phyloP scores from a whole-genome alignment of 2,113 vertebrate genomes.

The Falcunculus frontatus region DNA sequence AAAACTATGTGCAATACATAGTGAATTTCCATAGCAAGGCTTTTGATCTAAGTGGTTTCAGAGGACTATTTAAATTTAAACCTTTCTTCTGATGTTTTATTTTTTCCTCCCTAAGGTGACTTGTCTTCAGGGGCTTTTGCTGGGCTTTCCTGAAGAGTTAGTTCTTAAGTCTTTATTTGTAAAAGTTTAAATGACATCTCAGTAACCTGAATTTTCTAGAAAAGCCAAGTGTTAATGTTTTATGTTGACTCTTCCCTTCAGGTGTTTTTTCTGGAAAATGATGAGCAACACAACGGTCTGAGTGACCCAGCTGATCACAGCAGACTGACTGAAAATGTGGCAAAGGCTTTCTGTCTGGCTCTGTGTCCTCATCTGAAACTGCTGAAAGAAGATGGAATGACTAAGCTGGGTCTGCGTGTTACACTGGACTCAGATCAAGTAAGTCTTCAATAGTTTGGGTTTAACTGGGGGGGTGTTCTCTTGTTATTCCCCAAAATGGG shows the following conservation, averaged over 20 bases:
- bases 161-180: neutral
- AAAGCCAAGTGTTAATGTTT: neutral
- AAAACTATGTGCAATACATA: neutral
- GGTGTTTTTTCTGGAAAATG: conserved; percentile 95
- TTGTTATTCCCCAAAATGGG: neutral
- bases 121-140: neutral
- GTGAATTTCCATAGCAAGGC: neutral
- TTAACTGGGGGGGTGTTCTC: neutral
- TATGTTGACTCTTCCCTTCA: conserved; percentile 29
- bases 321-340: conserved; percentile 91
- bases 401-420: conserved; percentile 91
- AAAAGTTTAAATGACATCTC: neutral
- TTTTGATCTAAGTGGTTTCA: neutral
- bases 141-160: neutral
- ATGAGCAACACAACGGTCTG: conserved; percentile 86
- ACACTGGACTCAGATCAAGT: conserved; percentile 96
- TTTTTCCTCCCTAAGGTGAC: neutral
- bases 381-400: conserved; percentile 96
- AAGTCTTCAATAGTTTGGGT: neutral
- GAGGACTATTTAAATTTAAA: neutral
- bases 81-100: neutral
- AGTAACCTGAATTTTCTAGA: neutral
- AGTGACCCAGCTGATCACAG: conserved; percentile 97
- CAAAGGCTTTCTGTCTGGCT: conserved; percentile 91
- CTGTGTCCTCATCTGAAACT: conserved; percentile 94